A percentile compares a stretch with the other conserved stretches of the same genome.
Conservation (phyloP, 2,113 vertebrate genomes). For the Heptranchias perlo region DNA sequence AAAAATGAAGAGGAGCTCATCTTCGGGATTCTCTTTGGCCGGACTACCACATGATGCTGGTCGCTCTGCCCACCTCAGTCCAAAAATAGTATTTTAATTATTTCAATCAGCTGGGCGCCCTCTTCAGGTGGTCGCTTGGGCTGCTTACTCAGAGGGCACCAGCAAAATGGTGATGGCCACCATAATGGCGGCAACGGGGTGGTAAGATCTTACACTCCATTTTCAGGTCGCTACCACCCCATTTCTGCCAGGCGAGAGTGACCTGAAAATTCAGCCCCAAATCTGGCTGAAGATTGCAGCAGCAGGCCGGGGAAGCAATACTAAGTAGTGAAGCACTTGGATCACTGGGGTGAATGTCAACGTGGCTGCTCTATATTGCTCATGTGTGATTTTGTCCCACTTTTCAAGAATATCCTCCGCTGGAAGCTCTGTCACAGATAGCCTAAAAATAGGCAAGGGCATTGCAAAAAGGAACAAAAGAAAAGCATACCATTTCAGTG, state of each 20-base stretch:
- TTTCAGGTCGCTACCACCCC: not conserved
- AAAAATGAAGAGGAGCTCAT: no score
- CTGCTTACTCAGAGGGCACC: no score
- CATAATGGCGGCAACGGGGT: no score
- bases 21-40: no score
- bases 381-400: not conserved
- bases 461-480: not conserved
- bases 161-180: no score
- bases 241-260: not conserved
- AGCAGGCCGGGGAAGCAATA: not conserved
- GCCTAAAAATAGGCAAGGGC: not conserved
- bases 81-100: no score
- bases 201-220: not conserved
- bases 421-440: not conserved
- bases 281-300: not conserved
- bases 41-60: no score
- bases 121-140: no score
- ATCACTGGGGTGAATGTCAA: not conserved
- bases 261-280: not conserved
- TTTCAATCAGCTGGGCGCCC: no score
- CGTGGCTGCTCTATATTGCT: not conserved
- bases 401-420: not conserved
- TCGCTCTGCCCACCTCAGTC: no score
- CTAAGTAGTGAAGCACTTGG: not conserved
- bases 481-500: not conserved